Conservation (phyloP, 2,797 vertebrate species). For the Pantherophis alleghaniensis region DNA sequence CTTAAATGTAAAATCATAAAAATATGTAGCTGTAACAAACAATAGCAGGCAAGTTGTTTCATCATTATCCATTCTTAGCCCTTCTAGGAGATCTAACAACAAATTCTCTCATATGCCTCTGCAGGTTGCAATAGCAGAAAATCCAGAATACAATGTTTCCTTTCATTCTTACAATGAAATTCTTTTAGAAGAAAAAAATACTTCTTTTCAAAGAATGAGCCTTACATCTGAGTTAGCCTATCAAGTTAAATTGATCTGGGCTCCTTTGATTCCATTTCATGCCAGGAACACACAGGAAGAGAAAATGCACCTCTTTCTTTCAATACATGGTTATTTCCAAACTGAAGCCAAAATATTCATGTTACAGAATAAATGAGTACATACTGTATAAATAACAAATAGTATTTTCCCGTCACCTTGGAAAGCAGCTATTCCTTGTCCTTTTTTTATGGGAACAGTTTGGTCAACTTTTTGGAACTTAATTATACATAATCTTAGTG, state of each 20-base stretch:
- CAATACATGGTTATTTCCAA: background rate
- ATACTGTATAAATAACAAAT: background rate
- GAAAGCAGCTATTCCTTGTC: background rate
- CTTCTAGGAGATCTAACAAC: background rate
- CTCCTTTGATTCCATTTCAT: background rate
- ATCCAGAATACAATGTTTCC: background rate
- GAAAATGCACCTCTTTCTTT: background rate
- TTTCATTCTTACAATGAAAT: background rate
- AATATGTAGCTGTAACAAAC: background rate
- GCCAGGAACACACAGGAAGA: background rate
- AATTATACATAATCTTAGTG: background rate
- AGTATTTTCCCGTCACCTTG: background rate
- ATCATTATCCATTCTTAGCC: background rate
- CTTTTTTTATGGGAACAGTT: background rate
- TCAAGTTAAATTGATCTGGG: background rate
- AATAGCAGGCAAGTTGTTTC: background rate
- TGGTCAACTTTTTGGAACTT: background rate
- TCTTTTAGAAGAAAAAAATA: background rate
- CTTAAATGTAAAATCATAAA: background rate
- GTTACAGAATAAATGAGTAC: conserved; percentile 4
- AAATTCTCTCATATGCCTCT: background rate
- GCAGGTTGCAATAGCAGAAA: background rate
- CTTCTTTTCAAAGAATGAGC: background rate
- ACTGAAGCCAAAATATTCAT: background rate
- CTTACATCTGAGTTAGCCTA: background rate